Percentiles rank a stretch among this genome's conserved stretches.
phyloP scores from a whole-genome alignment of 2,888 invertebrate genomes.

The Andrena praecox region DNA sequence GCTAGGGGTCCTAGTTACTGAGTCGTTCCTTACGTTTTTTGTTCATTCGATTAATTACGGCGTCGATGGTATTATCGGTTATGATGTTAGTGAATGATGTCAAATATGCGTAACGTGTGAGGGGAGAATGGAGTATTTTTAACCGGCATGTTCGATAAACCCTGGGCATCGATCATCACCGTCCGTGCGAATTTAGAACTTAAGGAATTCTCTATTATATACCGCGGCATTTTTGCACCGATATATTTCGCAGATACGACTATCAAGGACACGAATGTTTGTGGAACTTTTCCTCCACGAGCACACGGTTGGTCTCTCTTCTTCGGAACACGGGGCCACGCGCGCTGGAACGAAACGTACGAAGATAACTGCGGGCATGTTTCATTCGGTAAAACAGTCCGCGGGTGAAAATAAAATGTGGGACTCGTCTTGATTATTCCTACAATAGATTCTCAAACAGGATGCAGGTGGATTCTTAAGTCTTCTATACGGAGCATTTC shows the following conservation, averaged over 20 bases:
- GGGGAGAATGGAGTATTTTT: conserved; percentile 61
- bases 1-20: conserved; percentile 1
- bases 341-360: conserved; percentile 4
- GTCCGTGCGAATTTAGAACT: conserved; percentile 53
- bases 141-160: conserved; percentile 77
- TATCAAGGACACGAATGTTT: background rate
- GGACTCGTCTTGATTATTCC: background rate
- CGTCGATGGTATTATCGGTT: conserved; percentile 55
- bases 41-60: conserved; percentile 25
- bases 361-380: background rate
- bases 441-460: background rate
- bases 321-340: background rate
- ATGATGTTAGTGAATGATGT: conserved; percentile 68
- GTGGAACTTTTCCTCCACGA: background rate
- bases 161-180: conserved; percentile 80
- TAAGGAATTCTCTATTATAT: conserved; percentile 17
- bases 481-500: too few species aligned
- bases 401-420: background rate
- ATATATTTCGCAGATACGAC: background rate
- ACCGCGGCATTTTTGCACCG: conserved; percentile 25
- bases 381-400: background rate
- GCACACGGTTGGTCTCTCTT: background rate
- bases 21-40: background rate
- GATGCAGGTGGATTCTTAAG: too few species aligned
- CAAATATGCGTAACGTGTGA: conserved; percentile 61